Conservation (phyloP, 2,113 vertebrate species). For the Neogale vison region DNA sequence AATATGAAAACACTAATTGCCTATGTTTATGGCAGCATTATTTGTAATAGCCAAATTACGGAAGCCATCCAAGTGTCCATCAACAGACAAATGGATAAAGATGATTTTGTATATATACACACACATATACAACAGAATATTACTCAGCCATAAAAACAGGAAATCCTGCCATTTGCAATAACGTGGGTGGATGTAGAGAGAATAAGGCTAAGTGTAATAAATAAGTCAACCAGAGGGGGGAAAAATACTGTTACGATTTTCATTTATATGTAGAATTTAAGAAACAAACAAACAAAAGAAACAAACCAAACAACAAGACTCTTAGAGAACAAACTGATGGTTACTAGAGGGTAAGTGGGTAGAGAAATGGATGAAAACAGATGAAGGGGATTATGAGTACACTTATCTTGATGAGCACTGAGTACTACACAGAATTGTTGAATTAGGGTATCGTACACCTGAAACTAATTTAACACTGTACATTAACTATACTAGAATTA, state of each 20-base stretch:
- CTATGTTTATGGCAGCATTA: not conserved
- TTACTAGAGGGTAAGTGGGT: not conserved
- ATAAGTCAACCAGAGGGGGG: not conserved
- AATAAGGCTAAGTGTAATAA: not conserved
- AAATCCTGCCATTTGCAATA: not conserved
- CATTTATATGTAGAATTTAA: not conserved
- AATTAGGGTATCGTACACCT: not conserved
- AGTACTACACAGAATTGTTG: not conserved
- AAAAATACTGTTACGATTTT: not conserved
- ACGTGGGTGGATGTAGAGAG: not conserved
- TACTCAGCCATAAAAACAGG: not conserved
- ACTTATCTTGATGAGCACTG: not conserved
- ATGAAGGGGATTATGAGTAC: not conserved
- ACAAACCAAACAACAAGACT: not conserved
- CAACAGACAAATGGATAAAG: not conserved
- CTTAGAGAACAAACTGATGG: not conserved
- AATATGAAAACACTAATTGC: not conserved
- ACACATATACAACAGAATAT: not conserved
- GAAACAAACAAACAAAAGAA: not conserved
- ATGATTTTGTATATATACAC: not conserved
- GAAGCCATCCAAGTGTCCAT: not conserved
- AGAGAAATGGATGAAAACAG: not conserved
- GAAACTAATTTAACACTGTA: not conserved
- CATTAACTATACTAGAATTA: not conserved
- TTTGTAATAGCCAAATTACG: not conserved